Evolutionary conservation across 2,797 vertebrate species (phyloP), one percentile per base, ranked within the genome.

Genomic region (Rhodeus uyekii): DNA sequence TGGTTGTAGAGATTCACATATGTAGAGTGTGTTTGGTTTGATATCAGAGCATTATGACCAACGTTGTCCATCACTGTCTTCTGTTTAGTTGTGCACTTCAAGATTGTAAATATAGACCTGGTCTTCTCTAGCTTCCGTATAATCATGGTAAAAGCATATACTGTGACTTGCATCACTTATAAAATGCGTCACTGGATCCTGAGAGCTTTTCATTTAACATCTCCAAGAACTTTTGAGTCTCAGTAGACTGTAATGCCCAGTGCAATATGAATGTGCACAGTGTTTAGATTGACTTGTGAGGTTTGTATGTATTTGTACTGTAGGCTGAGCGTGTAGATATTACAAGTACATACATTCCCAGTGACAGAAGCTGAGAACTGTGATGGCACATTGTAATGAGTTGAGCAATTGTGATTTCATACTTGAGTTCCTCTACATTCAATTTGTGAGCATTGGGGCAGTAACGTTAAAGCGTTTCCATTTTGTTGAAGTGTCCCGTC

Each of bases 381-480:
- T 39, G 13, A 58, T 44, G 8, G 24, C 24, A 29, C 27, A 32
- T 44, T 44, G 3, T 76, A 76, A 61, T 76, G 55, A 76, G 36
- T 34, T 22, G 16, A 29, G 16, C 8, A 8, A 29, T 19, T n/a
- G 6, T 53, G 63, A 42, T 64, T 73, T 64, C 58, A 58, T 16
- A 5, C 42, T 14, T 1, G 46, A 74, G 60, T 36, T 60, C 16
- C 10, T 48, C 27, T 46, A 14, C 44, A 68, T 44, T 71, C 5
- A 19, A 2, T 46, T 46, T 60, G 16, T 58, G 16, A 61, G 24
- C 16, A 22, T 44, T 12, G 16, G 46, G n/a, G 24, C 27, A 29
- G 24, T 53, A 55, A 53, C 38, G n/a, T 27, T 19, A 79, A 79
- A 67, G 46, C 63, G 53, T 81, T 67, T 81, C 60, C 72, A 55